Evolutionary conservation across 2,113 vertebrate genomes (phyloP).

Genomic region (Burhinus bistriatus): DNA sequence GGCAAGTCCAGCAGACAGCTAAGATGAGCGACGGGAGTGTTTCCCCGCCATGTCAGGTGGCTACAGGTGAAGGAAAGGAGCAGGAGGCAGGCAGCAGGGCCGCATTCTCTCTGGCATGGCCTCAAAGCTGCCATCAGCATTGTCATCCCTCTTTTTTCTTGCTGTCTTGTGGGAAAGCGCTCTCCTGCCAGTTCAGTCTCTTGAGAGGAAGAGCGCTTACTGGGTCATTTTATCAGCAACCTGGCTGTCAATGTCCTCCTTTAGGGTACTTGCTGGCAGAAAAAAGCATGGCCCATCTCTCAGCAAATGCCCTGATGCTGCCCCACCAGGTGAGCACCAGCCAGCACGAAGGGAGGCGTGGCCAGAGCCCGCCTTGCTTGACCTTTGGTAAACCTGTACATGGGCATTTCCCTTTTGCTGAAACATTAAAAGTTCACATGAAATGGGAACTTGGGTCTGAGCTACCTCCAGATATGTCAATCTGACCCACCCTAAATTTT

Average conservation of each 20-base stretch:
- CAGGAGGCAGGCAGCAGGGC: background rate
- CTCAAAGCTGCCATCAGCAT: background rate
- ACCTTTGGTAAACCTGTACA: background rate
- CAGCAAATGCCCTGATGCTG: background rate
- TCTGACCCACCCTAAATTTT: background rate
- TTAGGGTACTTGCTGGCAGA: background rate
- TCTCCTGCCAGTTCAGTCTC: background rate
- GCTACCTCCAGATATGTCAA: background rate
- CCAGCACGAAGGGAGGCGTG: fast-evolving
- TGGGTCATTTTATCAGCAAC: background rate
- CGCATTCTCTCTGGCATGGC: fast-evolving
- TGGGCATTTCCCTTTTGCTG: background rate
- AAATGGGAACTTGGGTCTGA: background rate
- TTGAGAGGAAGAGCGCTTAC: background rate
- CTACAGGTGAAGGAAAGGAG: background rate
- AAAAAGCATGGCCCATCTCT: background rate
- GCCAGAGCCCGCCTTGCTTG: fast-evolving
- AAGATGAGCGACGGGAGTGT: fast-evolving
- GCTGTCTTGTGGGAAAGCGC: background rate
- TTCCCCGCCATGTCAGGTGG: background rate
- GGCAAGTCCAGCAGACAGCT: background rate
- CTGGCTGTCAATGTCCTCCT: background rate
- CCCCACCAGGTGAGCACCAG: background rate
- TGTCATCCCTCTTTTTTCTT: background rate
- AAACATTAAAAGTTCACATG: background rate